Conservation (phyloP, 2,797 vertebrate genomes). For the Calcarius lapponicus region DNA sequence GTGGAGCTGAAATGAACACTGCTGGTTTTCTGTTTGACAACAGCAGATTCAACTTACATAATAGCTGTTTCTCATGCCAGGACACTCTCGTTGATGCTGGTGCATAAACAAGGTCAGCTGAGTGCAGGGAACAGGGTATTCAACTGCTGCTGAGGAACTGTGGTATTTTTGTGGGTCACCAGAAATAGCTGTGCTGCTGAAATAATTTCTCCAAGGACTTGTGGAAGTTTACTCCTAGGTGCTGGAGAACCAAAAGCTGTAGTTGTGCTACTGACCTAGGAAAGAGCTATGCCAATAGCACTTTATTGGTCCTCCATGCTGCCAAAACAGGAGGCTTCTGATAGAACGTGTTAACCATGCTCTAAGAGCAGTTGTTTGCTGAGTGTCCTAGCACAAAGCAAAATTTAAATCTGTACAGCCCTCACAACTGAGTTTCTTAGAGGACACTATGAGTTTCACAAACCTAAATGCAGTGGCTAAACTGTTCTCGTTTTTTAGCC, state of each 20-base stretch:
- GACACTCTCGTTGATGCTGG: neutral
- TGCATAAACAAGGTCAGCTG: slow-evolving; percentile 65
- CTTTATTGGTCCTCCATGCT: neutral
- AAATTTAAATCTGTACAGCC: neutral
- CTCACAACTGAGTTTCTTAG: neutral
- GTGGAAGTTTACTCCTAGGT: neutral
- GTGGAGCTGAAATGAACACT: neutral
- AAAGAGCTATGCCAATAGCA: neutral
- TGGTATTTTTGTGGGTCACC: slow-evolving; percentile 53
- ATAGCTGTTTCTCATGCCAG: slow-evolving; percentile 43
- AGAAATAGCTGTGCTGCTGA: slow-evolving; percentile 51
- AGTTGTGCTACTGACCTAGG: slow-evolving; percentile 31
- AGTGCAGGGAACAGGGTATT: slow-evolving; percentile 52
- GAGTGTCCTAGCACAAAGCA: neutral
- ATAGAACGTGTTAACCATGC: rapidly evolving
- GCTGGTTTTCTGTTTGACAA: slow-evolving; percentile 31
- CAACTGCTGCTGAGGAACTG: slow-evolving; percentile 7
- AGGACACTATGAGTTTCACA: neutral
- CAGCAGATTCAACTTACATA: slow-evolving; percentile 56
- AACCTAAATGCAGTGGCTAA: neutral
- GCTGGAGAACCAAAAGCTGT: neutral
- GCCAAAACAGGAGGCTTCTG: neutral
- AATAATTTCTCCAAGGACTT: slow-evolving; percentile 34
- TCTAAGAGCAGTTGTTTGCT: neutral
- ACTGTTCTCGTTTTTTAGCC: neutral